Conservation (phyloP, 1,140 invertebrate genomes). For the Mylabris phalerata region DNA sequence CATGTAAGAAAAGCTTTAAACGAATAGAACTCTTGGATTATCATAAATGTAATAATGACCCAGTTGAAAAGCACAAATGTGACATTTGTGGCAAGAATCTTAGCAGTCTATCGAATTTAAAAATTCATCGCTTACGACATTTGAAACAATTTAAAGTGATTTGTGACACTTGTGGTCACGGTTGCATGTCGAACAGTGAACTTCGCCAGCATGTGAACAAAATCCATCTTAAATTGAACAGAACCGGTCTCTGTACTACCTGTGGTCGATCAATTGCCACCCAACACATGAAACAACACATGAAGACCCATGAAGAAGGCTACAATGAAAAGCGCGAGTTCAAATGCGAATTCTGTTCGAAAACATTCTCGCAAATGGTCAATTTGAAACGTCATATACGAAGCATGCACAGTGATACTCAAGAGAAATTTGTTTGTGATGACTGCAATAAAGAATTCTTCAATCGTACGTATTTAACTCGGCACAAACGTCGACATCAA, state of each 20-base stretch:
- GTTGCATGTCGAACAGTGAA: conserved; percentile 33
- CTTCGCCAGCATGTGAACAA: conserved; percentile 31
- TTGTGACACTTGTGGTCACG: conserved; percentile 30
- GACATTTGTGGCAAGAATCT: conserved; percentile 52
- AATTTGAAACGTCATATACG: conserved; percentile 3
- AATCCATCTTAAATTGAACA: conserved; percentile 15
- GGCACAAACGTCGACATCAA: conserved; percentile 24
- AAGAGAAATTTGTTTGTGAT: conserved; percentile 3
- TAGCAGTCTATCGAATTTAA: conserved; percentile 54
- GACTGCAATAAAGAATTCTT: conserved; percentile 27
- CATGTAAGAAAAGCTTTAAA: no score
- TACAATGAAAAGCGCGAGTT: not conserved
- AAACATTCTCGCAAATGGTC: not conserved
- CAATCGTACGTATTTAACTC: conserved; percentile 24
- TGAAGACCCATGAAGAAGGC: not conserved
- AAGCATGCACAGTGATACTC: no score
- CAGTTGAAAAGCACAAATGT: conserved; percentile 33
- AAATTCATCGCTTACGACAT: conserved; percentile 57
- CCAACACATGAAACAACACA: conserved; percentile 7
- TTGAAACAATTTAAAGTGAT: conserved; percentile 43
- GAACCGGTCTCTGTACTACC: conserved; percentile 23
- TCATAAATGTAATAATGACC: conserved; percentile 45
- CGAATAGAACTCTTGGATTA: conserved; percentile 18
- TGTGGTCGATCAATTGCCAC: conserved; percentile 31
- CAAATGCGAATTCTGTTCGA: not conserved